Base-by-base conservation (phyloP, 2,888 invertebrate genomes). In the Lasioglossum oenotherae region DNA sequence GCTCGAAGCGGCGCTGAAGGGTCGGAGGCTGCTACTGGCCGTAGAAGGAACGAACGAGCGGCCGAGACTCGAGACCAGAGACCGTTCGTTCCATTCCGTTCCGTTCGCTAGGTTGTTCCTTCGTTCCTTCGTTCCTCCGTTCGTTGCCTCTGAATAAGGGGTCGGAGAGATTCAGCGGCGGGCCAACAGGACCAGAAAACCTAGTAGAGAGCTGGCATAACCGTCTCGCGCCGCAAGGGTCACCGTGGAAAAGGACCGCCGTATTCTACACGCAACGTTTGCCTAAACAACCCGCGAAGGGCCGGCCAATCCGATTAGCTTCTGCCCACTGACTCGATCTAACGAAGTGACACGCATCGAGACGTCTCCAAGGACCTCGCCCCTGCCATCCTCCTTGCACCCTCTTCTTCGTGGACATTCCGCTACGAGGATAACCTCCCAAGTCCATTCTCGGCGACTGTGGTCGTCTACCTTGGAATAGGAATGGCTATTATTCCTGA, bases 271-370 rank as follows among this genome's bases (percentile, higher is more conserved):
- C 82, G 82, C 85, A 85, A 88, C 84, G 83, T 82, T 88, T 81
- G 82, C 76, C 82, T 76, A 84, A 87, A 82, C 84, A 78, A 82
- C 35, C 81, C 78, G 67, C 73, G 78, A 60, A 86, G 44, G 85
- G 78, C 81, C 71, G 74, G 71, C 64, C 80, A 88, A 90, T 89
- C 86, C 84, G 86, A 82, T 91, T 88, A 91, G 79, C 79, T 88
- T 80, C 86, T 81, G 79, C 80, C 78, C 86, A 86, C 35, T 87
- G 86, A 73, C 75, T 84, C 83, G 85, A 46, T 69, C 85, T 84
- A 88, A 87, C 83, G 75, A 86, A 84, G 78, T 79, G 85, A 84
- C 77, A 80, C 83, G 71, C 85, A 72, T 78, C 83, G 81, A 57
- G 78, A 78, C 78, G 69, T 82, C 80, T 84, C 81, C 49, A 67